These are phyloP conservation scores for Atta cephalotes DNA, from an alignment of 1,140 invertebrate species.

Conservation along the genomic window DNA sequence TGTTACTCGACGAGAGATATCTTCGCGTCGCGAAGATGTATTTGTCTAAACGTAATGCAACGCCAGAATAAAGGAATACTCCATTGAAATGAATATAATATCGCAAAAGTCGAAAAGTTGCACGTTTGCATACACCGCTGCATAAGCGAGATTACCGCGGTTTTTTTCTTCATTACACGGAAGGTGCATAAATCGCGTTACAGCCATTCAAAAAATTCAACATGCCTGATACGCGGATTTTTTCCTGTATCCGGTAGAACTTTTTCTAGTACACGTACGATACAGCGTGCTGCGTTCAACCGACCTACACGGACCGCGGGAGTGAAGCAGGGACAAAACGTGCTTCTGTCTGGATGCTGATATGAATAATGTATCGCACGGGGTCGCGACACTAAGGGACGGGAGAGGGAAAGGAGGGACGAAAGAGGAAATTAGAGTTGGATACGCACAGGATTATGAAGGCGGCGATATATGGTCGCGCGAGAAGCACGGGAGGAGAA, in stretches of 20 bases:
- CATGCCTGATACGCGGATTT: slow-evolving; percentile 33
- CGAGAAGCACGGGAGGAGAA: slow-evolving; percentile 25
- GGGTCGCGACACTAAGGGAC: slow-evolving; percentile 53
- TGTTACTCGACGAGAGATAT: neutral
- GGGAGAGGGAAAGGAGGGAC: slow-evolving; percentile 21
- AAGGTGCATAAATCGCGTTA: slow-evolving; percentile 38
- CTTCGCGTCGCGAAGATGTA: neutral
- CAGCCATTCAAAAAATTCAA: slow-evolving; percentile 36
- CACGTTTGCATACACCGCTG: neutral
- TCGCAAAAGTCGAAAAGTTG: slow-evolving; percentile 19
- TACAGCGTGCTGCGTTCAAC: slow-evolving; percentile 14
- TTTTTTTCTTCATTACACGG: slow-evolving; percentile 2
- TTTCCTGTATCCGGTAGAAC: slow-evolving; percentile 11
- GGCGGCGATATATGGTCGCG: slow-evolving; percentile 39
- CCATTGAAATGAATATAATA: neutral
- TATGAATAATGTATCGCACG: slow-evolving; percentile 79
- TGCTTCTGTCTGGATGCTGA: slow-evolving; percentile 69
- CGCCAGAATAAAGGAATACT: neutral
- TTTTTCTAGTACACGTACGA: slow-evolving; percentile 10
- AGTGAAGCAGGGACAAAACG: slow-evolving; percentile 54
- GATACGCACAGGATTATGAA: slow-evolving; percentile 59
- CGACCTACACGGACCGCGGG: slow-evolving; percentile 2
- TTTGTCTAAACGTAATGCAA: slow-evolving; percentile 1
- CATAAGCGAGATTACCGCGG: neutral
- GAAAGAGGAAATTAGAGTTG: slow-evolving; percentile 59